phyloP scores from a whole-genome alignment of 2,888 invertebrate genomes.

The Amiota mariae region DNA sequence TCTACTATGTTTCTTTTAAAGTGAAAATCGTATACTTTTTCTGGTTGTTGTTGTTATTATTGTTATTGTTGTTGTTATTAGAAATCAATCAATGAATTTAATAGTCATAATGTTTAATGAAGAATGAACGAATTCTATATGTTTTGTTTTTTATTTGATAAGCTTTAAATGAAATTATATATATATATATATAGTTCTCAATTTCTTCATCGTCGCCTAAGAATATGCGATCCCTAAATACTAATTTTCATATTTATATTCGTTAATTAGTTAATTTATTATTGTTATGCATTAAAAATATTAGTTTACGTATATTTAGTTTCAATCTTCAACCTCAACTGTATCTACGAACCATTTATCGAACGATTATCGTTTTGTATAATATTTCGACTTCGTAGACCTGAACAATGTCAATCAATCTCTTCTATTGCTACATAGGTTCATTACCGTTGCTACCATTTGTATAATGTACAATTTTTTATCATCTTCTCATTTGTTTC shows the following conservation, averaged over 20 bases:
- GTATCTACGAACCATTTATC: no score
- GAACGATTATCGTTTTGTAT: no score
- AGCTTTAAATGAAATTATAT: no score
- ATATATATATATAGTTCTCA: no score
- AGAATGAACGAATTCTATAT: no score
- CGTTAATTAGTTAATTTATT: background rate
- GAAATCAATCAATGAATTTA: no score
- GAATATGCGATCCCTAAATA: no score
- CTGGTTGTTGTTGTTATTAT: background rate
- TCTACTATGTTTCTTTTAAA: background rate
- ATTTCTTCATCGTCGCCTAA: no score
- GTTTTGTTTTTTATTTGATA: no score
- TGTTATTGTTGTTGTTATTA: no score
- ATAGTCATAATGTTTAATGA: no score
- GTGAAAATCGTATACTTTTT: constrained; percentile 34
- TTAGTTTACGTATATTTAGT: constrained; percentile 31
- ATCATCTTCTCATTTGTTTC: background rate
- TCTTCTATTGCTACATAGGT: constrained; percentile 26
- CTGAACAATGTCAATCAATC: background rate
- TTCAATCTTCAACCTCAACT: background rate
- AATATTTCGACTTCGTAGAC: background rate
- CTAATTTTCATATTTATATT: no score
- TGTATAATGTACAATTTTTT: constrained; percentile 18
- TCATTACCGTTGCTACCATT: constrained; percentile 25
- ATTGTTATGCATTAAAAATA: constrained; percentile 21